Evolutionary conservation across 2,888 invertebrate genomes (phyloP).

Genomic region (Fragum fragum): DNA sequence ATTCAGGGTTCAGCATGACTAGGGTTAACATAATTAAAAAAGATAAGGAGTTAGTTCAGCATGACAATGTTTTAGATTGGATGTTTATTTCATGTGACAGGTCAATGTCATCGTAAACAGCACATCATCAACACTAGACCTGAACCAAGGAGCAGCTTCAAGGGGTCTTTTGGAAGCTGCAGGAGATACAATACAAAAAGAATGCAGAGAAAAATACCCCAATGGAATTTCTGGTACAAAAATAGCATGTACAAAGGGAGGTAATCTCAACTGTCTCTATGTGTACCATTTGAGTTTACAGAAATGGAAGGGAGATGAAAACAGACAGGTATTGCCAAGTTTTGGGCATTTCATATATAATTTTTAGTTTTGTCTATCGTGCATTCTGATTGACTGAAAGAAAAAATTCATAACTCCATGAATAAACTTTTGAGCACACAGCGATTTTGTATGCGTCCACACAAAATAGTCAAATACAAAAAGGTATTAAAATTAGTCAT

Average conservation of each 20-base stretch:
- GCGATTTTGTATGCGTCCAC: too few relatives aligned
- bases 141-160: constrained; percentile 63
- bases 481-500: too few relatives aligned
- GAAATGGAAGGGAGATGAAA: constrained; percentile 56
- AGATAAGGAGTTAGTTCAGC: too few relatives aligned
- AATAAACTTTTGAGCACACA: too few relatives aligned
- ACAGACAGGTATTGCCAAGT: constrained; percentile 7
- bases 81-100: constrained; percentile 33
- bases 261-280: constrained; percentile 68
- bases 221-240: constrained; percentile 60
- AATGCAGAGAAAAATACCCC: constrained; percentile 63
- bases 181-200: constrained; percentile 62
- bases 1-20: background rate
- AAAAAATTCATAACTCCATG: too few relatives aligned
- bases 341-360: too few relatives aligned
- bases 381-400: too few relatives aligned
- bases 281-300: constrained; percentile 73
- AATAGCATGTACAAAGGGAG: constrained; percentile 64
- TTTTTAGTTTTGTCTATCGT: too few relatives aligned
- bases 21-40: too few relatives aligned
- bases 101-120: constrained; percentile 72
- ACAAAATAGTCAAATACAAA: too few relatives aligned
- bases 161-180: constrained; percentile 49
- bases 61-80: too few relatives aligned
- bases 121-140: constrained; percentile 61